A percentile compares a stretch with the other conserved stretches of the same genome.
These are phyloP conservation scores for Gorsachius goisagi DNA, from an alignment of 2,113 vertebrate genomes.

Conservation along the genomic window DNA sequence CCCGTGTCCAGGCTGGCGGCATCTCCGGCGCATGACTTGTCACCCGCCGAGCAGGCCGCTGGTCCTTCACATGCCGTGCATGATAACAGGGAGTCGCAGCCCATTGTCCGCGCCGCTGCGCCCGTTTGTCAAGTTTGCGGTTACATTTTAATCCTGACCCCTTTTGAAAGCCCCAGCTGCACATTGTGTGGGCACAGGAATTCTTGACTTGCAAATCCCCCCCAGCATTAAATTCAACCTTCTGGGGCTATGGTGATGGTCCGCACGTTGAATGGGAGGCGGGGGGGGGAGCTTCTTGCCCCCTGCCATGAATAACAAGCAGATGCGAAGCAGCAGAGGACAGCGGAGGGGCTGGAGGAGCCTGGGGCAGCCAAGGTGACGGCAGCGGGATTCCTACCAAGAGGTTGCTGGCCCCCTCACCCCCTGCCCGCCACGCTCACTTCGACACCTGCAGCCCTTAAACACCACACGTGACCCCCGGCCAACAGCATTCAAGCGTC, in stretches of 20 bases:
- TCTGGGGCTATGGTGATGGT: slow-evolving; percentile 41
- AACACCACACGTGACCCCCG: neutral
- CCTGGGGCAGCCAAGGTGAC: slow-evolving; percentile 11
- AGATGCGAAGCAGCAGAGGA: slow-evolving; percentile 42
- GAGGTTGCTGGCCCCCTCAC: neutral
- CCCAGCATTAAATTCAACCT: slow-evolving; percentile 64
- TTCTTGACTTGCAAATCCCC: slow-evolving; percentile 70
- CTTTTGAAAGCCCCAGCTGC: slow-evolving; percentile 60
- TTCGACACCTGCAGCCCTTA: neutral
- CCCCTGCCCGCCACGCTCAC: neutral
- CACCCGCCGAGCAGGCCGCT: neutral
- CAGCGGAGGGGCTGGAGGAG: neutral
- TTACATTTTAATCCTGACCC: slow-evolving; percentile 63
- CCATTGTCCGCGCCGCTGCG: slow-evolving; percentile 46
- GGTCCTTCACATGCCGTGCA: slow-evolving; percentile 46
- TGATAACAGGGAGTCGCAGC: slow-evolving; percentile 43
- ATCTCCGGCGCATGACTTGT: slow-evolving; percentile 39
- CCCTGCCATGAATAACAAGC: slow-evolving; percentile 67
- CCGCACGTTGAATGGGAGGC: neutral
- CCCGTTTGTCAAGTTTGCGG: slow-evolving; percentile 57
- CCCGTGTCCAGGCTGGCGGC: slow-evolving; percentile 25
- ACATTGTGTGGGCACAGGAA: slow-evolving; percentile 62
- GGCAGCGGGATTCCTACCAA: neutral
- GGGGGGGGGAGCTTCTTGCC: neutral
- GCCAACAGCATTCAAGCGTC: neutral